Evolutionary conservation across 2,797 vertebrate species (phyloP), one percentile per base, ranked within the genome.

Genomic region (Gallirallus australis): DNA sequence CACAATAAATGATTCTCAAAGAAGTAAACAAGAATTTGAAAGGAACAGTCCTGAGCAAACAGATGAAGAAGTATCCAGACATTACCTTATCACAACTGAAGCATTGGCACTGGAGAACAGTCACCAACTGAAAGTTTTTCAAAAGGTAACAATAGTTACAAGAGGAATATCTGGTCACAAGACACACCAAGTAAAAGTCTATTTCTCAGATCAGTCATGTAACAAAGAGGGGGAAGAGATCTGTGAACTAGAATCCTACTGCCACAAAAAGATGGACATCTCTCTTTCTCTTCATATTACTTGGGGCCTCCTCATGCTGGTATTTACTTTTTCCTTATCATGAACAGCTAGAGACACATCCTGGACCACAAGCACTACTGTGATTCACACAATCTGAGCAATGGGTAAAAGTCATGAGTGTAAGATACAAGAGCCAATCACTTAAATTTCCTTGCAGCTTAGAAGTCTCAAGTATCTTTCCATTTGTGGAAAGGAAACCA

Each of bases 231-330:
- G 2, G 23, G 18, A 9, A 42, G 33, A 69, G 15, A 45, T n/a
- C 21, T 8, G 5, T 40, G 12, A 14, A 47, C 13, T 69, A 47
- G 54, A 92, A 72, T 79, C 8, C 15, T 12, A 39, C 12, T 5
- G 56, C 24, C 15, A 64, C 4, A 48, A 60, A 78, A 71, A 40
- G 31, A 40, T 5, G 4, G 14, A 72, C n/a, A 6, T 20, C 0
- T 11, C 8, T 82, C 21, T 48, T 80, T 63, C 2, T 64, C 13
- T 52, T 54, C 42, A 25, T 7, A 19, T 42, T 78, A 39, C 8
- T 15, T 60, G 5, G 7, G 6, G 20, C 21, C 12, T 89, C 16
- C 40, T 0, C 7, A 5, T 20, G 20, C 5, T 5, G 1, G 53
- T 78, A 25, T 71, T 15, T 82, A 20, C 21, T 84, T 70, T 45